Evolutionary conservation across 1,140 invertebrate species (phyloP).

Genomic region (Platorchestia sp.): DNA sequence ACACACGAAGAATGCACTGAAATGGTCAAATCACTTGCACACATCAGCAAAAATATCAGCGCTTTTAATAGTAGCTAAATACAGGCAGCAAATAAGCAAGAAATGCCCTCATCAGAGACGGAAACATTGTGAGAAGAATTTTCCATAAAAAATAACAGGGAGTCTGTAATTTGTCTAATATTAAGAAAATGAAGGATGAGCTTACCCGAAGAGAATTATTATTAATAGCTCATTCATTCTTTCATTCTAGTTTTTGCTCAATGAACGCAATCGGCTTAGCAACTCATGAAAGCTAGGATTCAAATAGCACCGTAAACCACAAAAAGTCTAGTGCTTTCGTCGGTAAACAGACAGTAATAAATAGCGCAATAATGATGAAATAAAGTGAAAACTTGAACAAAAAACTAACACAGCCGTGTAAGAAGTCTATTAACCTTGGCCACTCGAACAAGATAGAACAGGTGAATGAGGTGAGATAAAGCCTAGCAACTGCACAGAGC

Average conservation of each 20-base stretch:
- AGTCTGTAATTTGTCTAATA: neutral
- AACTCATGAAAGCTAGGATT: neutral
- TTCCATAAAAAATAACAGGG: neutral
- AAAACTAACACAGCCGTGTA: neutral
- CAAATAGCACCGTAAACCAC: no score
- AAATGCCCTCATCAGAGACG: neutral
- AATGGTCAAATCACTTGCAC: neutral
- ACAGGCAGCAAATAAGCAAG: neutral
- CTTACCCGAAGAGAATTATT: neutral
- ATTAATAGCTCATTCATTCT: neutral
- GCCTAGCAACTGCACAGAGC: neutral
- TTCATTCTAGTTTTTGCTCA: neutral
- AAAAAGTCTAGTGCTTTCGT: neutral
- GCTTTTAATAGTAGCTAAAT: neutral
- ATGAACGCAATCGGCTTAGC: neutral
- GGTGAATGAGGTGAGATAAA: neutral
- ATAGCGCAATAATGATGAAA: neutral
- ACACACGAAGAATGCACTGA: neutral
- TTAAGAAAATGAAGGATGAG: neutral
- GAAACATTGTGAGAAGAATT: neutral
- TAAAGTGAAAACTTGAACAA: neutral
- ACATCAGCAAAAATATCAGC: neutral
- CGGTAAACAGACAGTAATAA: neutral
- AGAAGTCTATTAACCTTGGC: neutral
- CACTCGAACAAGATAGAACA: neutral